Evolutionary conservation across 2,888 invertebrate species (phyloP), one percentile per base, ranked within the genome.

Genomic region (Luffia ferchaultella): DNA sequence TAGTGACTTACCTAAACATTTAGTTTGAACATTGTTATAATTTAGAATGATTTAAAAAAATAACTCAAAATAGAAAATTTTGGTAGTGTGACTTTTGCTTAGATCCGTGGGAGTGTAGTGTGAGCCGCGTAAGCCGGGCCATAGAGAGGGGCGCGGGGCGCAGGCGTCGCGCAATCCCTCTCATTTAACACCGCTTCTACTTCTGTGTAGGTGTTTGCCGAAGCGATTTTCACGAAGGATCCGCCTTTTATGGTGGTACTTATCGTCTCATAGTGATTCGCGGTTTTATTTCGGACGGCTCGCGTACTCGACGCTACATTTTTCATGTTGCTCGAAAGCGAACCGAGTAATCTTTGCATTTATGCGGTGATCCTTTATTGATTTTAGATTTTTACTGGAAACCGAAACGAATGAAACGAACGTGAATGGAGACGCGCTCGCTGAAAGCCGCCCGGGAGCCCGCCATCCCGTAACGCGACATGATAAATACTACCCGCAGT

Each of bases 321-420:
- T 83, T 82, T 82, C 80, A 80, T 70, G 72, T 71, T 67, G 65
- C 68, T 73, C 72, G 65, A 70, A 71, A 76, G 64, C 73, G 79
- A 73, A 71, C 74, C 76, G 67, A 65, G 72, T 83, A 83, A 83
- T 83, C 83, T 83, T 82, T 79, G 80, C 80, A 80, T 82, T 83
- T 82, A 82, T 77, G 64, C 76, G 65, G 68, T 79, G 80, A 83
- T 82, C 82, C 82, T 79, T 80, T 82, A 82, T 82, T 82, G 82
- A 83, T 83, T 83, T 83, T 82, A 82, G 82, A 82, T 83, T 83
- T 82, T 82, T 82, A 80, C 79, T 74, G 73, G 73, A 74, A 76
- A 79, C 62, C 76, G 78, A 71, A 77, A 77, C 79, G 82, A 82
- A 82, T 83, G 79, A 78, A 80, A 72, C 70, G 57, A 62, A 70